These are phyloP conservation scores for Drosophila mayri DNA, from an alignment of 1,140 invertebrate genomes.

Conservation along the genomic window DNA sequence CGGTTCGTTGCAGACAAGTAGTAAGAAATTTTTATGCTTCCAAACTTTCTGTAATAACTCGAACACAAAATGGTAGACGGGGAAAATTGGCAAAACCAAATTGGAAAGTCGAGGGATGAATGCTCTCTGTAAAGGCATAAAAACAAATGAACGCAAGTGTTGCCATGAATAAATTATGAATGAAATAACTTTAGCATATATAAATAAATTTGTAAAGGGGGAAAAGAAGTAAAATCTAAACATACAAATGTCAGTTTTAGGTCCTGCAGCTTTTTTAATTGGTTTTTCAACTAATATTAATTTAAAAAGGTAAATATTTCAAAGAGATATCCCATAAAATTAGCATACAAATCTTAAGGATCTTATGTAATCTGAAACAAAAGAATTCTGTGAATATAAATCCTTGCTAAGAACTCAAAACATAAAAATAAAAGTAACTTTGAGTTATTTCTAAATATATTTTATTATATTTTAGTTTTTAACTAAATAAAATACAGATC, in stretches of 20 bases:
- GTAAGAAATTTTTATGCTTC: constrained; percentile 80
- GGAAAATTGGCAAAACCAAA: constrained; percentile 23
- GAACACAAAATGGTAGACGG: constrained; percentile 34
- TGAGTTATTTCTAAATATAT: not conserved
- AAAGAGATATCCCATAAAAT: not conserved
- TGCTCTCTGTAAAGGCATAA: constrained; percentile 30
- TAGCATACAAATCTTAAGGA: not conserved
- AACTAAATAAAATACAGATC: not conserved
- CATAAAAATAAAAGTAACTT: not conserved
- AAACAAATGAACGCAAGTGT: constrained; percentile 13
- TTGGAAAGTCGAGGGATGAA: constrained; percentile 27
- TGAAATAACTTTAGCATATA: not conserved
- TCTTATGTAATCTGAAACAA: not conserved
- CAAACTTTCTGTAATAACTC: constrained; percentile 77
- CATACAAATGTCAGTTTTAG: constrained; percentile 7
- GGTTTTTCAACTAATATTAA: not conserved
- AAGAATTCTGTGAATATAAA: not conserved
- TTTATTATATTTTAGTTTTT: not conserved
- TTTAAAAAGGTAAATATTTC: not conserved
- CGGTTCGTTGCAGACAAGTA: constrained; percentile 77
- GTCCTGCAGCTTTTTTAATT: constrained; percentile 1
- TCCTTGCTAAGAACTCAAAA: not conserved
- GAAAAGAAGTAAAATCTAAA: not conserved
- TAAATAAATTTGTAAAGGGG: not conserved
- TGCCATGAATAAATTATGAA: constrained; percentile 35